Evolutionary conservation across 2,797 vertebrate genomes (phyloP).

Genomic region (Danionella dracula): DNA sequence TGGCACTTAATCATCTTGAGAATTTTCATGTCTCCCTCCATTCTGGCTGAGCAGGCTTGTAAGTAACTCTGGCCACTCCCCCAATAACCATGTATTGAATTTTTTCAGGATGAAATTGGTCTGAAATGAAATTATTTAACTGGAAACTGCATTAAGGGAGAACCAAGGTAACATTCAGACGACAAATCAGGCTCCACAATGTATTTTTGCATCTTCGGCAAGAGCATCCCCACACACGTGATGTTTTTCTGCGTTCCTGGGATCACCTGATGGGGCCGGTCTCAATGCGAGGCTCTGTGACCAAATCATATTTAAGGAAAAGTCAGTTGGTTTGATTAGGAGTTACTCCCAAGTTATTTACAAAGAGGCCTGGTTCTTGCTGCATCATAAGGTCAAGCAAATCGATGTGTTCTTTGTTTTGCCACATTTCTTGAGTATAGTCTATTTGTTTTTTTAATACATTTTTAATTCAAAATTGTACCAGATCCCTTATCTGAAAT

Average conservation of each 20-base stretch:
- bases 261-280: conserved; percentile 68
- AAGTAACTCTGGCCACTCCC: conserved; percentile 29
- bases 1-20: conserved; percentile 8
- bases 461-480: too few species aligned
- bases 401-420: neutral
- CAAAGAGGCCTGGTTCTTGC: conserved; percentile 34
- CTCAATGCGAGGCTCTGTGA: conserved; percentile 72
- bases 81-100: conserved; percentile 39
- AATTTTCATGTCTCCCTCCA: conserved; percentile 30
- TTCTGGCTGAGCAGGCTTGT: conserved; percentile 18
- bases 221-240: conserved; percentile 59
- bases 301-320: conserved; percentile 61
- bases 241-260: conserved; percentile 79
- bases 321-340: conserved; percentile 62
- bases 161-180: conserved; percentile 41
- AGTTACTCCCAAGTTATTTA: conserved; percentile 57
- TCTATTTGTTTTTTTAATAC: too few species aligned
- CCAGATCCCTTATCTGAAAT: too few species aligned
- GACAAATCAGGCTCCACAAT: conserved; percentile 51
- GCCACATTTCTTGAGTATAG: neutral
- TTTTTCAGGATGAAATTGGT: conserved; percentile 28
- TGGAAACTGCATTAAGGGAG: conserved; percentile 38
- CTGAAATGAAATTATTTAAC: conserved; percentile 47
- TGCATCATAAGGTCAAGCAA: conserved; percentile 16
- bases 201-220: conserved; percentile 57